These are phyloP conservation scores for Nephrotoma flavescens DNA, from an alignment of 2,888 invertebrate species.

Conservation along the genomic window DNA sequence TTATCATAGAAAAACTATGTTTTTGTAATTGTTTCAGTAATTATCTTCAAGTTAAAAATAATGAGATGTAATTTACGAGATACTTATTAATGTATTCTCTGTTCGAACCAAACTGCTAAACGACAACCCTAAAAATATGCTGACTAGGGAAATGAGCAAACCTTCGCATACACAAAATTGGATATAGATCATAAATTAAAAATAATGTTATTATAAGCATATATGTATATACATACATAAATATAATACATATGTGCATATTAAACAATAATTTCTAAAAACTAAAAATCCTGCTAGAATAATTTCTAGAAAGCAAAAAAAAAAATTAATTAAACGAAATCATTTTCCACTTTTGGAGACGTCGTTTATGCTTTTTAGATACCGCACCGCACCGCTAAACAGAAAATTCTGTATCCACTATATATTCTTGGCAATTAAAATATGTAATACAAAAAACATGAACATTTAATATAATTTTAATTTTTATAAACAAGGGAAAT, in stretches of 20 bases:
- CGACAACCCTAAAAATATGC: neutral
- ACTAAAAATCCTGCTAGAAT: neutral
- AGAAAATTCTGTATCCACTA: neutral
- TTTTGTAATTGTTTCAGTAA: too few species aligned
- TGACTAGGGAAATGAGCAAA: neutral
- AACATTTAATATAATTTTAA: neutral
- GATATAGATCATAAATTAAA: neutral
- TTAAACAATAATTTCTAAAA: neutral
- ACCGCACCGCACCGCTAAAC: neutral
- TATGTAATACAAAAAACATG: neutral
- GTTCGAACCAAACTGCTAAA: neutral
- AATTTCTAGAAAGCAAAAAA: neutral
- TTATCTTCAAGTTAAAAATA: too few species aligned
- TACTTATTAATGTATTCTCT: neutral
- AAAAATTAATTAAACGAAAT: neutral
- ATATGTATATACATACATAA: neutral
- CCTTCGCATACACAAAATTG: neutral
- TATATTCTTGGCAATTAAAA: neutral
- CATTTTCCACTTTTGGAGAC: neutral
- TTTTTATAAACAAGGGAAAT: neutral
- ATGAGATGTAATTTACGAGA: neutral
- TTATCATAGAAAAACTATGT: too few species aligned
- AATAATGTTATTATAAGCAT: neutral
- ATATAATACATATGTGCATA: neutral
- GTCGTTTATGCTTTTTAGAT: neutral